Conservation (phyloP, 2,888 invertebrate genomes). For the Cryptus armator region DNA sequence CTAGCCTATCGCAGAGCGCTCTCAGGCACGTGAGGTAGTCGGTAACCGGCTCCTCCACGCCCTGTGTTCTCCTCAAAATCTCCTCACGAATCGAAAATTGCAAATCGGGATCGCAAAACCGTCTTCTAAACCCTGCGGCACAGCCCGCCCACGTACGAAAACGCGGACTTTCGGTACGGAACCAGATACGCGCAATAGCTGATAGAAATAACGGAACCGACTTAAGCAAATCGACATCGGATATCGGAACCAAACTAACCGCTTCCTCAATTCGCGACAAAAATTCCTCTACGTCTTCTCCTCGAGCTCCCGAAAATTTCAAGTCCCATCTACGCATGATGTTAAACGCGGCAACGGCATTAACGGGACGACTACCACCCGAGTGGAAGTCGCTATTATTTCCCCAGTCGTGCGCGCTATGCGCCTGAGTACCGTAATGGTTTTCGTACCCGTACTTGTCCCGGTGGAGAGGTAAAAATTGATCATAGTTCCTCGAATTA, state of each 20-base stretch:
- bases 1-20: neutral
- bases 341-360: neutral
- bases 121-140: neutral
- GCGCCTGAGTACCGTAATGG: no score
- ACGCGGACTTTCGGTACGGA: neutral
- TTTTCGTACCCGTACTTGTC: no score
- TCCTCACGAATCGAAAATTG: constrained; percentile 15
- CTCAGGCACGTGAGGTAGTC: neutral
- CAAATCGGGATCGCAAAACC: neutral
- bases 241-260: neutral
- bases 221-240: neutral
- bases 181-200: neutral
- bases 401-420: no score
- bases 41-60: neutral
- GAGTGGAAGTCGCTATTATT: no score
- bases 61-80: neutral
- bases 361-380: neutral
- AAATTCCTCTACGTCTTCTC: neutral
- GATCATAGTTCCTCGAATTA: no score
- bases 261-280: neutral
- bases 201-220: neutral
- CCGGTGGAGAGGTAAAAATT: no score
- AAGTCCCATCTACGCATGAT: constrained; percentile 6
- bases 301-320: neutral
- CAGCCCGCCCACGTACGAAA: neutral